Conservation (phyloP, 2,113 vertebrate genomes). For the Nerophis lumbriciformis region DNA sequence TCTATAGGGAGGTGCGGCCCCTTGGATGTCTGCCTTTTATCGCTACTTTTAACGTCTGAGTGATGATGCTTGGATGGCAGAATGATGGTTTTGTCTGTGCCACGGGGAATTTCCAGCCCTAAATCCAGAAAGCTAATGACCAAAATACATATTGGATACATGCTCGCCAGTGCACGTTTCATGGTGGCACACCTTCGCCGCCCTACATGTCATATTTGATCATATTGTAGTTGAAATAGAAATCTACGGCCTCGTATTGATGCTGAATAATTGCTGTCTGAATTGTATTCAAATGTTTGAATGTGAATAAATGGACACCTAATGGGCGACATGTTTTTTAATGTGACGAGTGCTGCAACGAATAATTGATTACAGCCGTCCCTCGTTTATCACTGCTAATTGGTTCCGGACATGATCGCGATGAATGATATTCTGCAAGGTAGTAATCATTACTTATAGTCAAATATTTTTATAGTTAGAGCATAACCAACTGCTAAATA, state of each 20-base stretch:
- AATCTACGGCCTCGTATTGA: not conserved
- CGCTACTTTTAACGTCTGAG: constrained; percentile 13
- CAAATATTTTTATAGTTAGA: no score
- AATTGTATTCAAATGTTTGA: no score
- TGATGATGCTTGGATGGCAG: constrained; percentile 17
- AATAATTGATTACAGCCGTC: no score
- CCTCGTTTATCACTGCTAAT: no score
- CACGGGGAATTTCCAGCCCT: not conserved
- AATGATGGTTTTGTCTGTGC: constrained; percentile 24
- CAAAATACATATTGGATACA: not conserved
- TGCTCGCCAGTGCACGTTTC: constrained; percentile 27
- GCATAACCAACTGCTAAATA: no score
- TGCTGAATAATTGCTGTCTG: no score
- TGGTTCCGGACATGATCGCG: no score
- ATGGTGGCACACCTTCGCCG: constrained; percentile 9
- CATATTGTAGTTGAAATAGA: not conserved
- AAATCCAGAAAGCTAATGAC: not conserved
- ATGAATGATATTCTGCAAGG: no score
- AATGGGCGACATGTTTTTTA: no score
- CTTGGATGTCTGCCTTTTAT: constrained; percentile 12
- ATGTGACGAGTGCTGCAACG: no score
- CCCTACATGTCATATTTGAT: not conserved
- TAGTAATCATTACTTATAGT: no score
- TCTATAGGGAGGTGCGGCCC: constrained; percentile 28
- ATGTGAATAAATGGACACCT: no score